phyloP scores from a whole-genome alignment of 2,888 invertebrate species.

The Caenorhabditis uteleia region DNA sequence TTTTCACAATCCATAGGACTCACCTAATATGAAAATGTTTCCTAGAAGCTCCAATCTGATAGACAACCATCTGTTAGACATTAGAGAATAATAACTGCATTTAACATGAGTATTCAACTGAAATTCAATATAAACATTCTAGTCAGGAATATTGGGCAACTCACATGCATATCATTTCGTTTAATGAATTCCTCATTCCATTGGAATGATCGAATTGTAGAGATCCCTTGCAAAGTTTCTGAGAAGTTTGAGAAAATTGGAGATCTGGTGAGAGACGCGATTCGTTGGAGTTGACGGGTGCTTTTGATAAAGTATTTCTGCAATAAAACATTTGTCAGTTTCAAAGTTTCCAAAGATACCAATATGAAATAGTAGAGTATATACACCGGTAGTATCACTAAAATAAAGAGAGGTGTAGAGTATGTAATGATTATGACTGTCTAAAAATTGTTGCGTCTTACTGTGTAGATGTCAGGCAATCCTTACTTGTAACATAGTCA shows the following conservation, averaged over 20 bases:
- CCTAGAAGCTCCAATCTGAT: conserved; percentile 51
- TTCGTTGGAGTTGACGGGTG: conserved; percentile 79
- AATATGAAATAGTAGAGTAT: conserved; percentile 61
- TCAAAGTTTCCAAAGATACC: too few relatives aligned
- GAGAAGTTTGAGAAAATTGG: conserved; percentile 69
- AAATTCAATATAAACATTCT: too few relatives aligned
- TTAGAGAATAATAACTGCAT: conserved; percentile 44
- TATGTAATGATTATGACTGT: conserved; percentile 62
- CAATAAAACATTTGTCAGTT: conserved; percentile 27
- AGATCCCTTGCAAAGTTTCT: conserved; percentile 66
- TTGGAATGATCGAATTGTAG: conserved; percentile 67
- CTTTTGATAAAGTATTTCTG: conserved; percentile 91
- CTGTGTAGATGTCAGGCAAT: too few relatives aligned
- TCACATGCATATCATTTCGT: conserved; percentile 33
- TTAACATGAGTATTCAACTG: conserved; percentile 39
- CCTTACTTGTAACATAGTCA: conserved; percentile 51
- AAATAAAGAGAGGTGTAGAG: conserved; percentile 63
- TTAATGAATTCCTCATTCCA: conserved; percentile 55
- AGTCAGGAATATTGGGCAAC: too few relatives aligned
- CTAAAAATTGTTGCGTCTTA: too few relatives aligned
- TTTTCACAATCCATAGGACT: too few relatives aligned
- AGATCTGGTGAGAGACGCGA: conserved; percentile 66
- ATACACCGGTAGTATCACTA: conserved; percentile 61
- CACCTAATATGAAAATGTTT: conserved; percentile 50
- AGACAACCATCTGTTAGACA: conserved; percentile 43